These are phyloP conservation scores for Drosophila obscura DNA, from an alignment of 1,140 invertebrate species.

Conservation along the genomic window DNA sequence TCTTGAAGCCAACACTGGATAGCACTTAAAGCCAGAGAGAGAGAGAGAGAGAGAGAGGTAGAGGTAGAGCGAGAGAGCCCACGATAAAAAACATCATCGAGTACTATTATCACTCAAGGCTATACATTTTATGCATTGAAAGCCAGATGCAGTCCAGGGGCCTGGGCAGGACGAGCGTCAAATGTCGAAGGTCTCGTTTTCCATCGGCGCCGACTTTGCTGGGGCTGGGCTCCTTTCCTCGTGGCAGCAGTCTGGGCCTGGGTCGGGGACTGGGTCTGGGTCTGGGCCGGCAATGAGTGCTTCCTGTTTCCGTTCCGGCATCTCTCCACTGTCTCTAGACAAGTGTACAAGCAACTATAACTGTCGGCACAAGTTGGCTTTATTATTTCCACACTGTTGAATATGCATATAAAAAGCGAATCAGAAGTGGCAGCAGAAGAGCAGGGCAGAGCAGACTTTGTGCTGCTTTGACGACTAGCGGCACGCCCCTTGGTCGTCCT, in stretches of 20 bases:
- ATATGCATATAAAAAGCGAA: conserved; percentile 65
- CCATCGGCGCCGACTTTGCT: conserved; percentile 28
- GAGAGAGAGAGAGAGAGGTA: background rate
- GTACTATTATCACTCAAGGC: conserved; percentile 36
- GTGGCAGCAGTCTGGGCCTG: background rate
- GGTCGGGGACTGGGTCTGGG: too few species aligned
- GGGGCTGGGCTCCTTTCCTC: background rate
- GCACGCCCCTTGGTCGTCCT: conserved; percentile 35
- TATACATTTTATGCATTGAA: conserved; percentile 46
- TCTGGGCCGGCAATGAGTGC: conserved; percentile 64
- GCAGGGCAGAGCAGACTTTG: conserved; percentile 20
- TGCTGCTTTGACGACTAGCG: conserved; percentile 63
- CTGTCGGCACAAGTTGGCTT: conserved; percentile 77
- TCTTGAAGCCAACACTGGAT: conserved; percentile 33
- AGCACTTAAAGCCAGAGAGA: conserved; percentile 24
- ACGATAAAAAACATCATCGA: conserved; percentile 16
- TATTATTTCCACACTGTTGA: conserved; percentile 82
- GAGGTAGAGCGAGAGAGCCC: background rate
- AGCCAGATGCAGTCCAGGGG: too few species aligned
- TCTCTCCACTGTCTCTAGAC: conserved; percentile 60
- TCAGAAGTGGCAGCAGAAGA: background rate
- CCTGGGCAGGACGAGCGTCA: background rate
- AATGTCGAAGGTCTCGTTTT: conserved; percentile 47
- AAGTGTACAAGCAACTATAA: conserved; percentile 71
- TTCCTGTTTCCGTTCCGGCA: conserved; percentile 57